Evolutionary conservation across 2,113 vertebrate species (phyloP).

Genomic region (Phaetusa simplex): DNA sequence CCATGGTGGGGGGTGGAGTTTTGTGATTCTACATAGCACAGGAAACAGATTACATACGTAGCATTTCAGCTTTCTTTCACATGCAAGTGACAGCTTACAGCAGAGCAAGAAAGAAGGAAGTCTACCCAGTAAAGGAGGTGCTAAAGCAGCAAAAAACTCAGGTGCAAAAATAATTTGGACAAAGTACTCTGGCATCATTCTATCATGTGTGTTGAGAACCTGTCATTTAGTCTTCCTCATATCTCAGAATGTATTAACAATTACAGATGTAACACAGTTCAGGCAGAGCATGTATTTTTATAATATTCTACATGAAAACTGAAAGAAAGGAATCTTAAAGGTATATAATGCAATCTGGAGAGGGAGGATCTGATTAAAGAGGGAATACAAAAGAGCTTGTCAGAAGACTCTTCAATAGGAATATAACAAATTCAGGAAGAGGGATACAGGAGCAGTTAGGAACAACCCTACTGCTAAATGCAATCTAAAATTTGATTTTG

Average conservation of each 20-base stretch:
- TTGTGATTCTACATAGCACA: not conserved
- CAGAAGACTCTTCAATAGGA: not conserved
- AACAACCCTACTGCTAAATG: not conserved
- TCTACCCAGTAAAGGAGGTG: not conserved
- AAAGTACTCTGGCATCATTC: not conserved
- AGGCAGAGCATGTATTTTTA: fast-evolving
- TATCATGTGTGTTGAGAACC: not conserved
- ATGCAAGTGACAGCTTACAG: not conserved
- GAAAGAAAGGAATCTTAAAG: not conserved
- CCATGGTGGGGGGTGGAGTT: fast-evolving
- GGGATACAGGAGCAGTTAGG: not conserved
- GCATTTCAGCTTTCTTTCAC: not conserved
- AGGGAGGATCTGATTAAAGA: not conserved
- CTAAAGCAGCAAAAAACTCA: not conserved
- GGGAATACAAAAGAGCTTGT: not conserved
- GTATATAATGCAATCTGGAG: not conserved
- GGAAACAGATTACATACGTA: not conserved
- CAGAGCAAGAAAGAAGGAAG: not conserved
- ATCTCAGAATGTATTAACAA: not conserved
- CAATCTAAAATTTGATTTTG: not conserved
- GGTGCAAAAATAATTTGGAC: not conserved
- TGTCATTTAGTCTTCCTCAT: not conserved
- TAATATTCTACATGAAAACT: not conserved
- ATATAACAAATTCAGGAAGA: not conserved
- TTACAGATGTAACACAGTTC: not conserved